Conservation (phyloP, 2,113 vertebrate genomes). For the Gadus chalcogrammus region DNA sequence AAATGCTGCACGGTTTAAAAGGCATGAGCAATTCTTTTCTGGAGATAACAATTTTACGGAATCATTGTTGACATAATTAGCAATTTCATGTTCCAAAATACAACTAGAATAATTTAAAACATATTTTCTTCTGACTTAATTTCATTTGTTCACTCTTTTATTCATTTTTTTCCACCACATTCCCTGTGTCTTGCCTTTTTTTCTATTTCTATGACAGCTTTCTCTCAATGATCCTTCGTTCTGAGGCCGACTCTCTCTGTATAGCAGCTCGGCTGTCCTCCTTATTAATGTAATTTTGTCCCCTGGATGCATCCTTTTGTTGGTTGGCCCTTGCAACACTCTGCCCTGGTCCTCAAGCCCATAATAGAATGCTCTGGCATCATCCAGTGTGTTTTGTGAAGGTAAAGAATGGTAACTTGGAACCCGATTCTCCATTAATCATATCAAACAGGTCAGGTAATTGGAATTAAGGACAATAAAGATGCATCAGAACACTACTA, state of each 20-base stretch:
- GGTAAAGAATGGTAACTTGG: conserved; percentile 50
- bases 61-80: conserved; percentile 71
- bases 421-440: conserved; percentile 44
- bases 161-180: conserved; percentile 36
- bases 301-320: conserved; percentile 58
- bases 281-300: conserved; percentile 61
- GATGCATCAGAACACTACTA: conserved; percentile 41
- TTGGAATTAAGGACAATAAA: conserved; percentile 66
- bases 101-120: conserved; percentile 61
- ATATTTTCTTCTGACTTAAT: conserved; percentile 34
- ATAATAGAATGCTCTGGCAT: conserved; percentile 40
- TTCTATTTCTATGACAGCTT: conserved; percentile 38
- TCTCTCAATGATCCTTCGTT: conserved; percentile 53
- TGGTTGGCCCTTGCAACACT: conserved; percentile 46
- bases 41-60: conserved; percentile 67
- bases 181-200: background rate
- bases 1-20: conserved; percentile 68
- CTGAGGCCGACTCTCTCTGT: conserved; percentile 44
- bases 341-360: conserved; percentile 40
- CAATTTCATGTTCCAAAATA: conserved; percentile 67
- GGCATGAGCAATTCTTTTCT: conserved; percentile 66
- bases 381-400: conserved; percentile 44
- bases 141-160: conserved; percentile 46
- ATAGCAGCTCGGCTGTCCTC: conserved; percentile 23
- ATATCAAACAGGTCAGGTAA: conserved; percentile 56